Evolutionary conservation across 2,113 vertebrate genomes (phyloP), one percentile per base, ranked within the genome.

Genomic region (Ptilonorhynchus violaceus): DNA sequence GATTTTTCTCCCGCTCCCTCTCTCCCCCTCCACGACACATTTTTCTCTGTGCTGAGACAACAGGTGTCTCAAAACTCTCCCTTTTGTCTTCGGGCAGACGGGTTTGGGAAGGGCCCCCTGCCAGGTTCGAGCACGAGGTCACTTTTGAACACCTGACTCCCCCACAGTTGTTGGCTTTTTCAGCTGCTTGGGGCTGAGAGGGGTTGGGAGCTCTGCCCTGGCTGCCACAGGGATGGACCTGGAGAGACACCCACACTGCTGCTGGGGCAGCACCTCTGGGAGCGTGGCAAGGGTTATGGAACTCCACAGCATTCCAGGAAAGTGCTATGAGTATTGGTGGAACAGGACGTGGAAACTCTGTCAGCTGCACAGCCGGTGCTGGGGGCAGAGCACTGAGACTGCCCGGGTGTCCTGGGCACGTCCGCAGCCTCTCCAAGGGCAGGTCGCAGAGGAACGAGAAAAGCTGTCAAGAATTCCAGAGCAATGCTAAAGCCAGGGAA

Each of bases 161-260:
- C 23, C 24, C 24, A 19, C 24, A 13, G 31, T 11, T 76, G 9
- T 74, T 90, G 93, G 88, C 89, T 96, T 93, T 96, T 87, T 95
- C 94, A 94, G 96, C 96, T 93, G 80, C 60, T 58, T 58, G 47
- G 83, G 79, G 84, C 49, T 41, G 88, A 89, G 87, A 64, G 22
- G 27, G 27, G 91, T 30, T 93, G 59, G 93, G 74, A 91, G 84
- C 91, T 64, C 42, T 10, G 35, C 91, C 94, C 97, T 89, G 96
- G 93, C 96, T 96, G 96, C 70, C 53, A 10, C 14, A 24, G 33
- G n/a, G 24, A 11, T 15, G 69, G 28, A 22, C 28, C 77, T 46
- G n/a, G 21, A 55, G 55, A 67, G 55, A 35, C 75, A 33, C 18
- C 31, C 55, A 13, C 30, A 1, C 30, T 76, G 46, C 70, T 83